phyloP scores from a whole-genome alignment of 92 coral and sea anemone species.

The Nematostella vectensis region DNA sequence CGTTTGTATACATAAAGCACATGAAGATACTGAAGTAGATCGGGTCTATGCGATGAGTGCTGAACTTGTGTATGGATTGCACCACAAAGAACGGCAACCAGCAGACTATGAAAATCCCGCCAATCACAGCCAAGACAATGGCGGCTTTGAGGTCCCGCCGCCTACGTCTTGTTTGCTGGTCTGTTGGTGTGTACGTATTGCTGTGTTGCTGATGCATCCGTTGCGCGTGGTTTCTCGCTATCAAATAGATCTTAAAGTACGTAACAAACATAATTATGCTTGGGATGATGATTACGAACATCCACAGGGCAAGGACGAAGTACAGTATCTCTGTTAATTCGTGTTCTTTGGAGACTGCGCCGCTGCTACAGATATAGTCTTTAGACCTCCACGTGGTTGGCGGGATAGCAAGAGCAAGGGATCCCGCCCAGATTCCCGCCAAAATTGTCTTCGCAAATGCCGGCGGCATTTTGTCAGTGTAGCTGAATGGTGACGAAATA shows the following conservation, averaged over 20 bases:
- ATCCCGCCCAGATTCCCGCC: constrained; percentile 74
- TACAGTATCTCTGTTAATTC: constrained; percentile 71
- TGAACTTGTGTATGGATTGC: constrained; percentile 84
- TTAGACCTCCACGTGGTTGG: constrained; percentile 86
- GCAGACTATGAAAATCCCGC: constrained; percentile 84
- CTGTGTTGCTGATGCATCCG: constrained; percentile 51
- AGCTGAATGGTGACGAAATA: constrained; percentile 82
- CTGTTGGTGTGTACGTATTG: constrained; percentile 11
- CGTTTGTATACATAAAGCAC: constrained; percentile 91
- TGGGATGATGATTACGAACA: constrained; percentile 84
- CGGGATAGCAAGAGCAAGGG: constrained; percentile 69
- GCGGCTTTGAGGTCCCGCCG: constrained; percentile 85
- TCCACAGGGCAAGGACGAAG: constrained; percentile 76
- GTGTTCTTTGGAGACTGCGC: constrained; percentile 69
- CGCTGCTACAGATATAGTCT: constrained; percentile 76
- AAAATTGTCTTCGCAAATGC: constrained; percentile 67
- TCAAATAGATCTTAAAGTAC: constrained; percentile 68
- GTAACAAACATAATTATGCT: constrained; percentile 68
- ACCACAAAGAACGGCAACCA: constrained; percentile 97
- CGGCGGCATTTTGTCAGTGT: constrained; percentile 76
- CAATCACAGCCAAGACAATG: constrained; percentile 72
- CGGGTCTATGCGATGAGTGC: constrained; percentile 49
- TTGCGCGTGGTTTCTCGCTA: constrained; percentile 72
- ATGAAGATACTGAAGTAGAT: constrained; percentile 70
- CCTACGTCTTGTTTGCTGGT: constrained; percentile 47